phyloP scores from a whole-genome alignment of 2,797 vertebrate species.

The Aulostomus chinensis region DNA sequence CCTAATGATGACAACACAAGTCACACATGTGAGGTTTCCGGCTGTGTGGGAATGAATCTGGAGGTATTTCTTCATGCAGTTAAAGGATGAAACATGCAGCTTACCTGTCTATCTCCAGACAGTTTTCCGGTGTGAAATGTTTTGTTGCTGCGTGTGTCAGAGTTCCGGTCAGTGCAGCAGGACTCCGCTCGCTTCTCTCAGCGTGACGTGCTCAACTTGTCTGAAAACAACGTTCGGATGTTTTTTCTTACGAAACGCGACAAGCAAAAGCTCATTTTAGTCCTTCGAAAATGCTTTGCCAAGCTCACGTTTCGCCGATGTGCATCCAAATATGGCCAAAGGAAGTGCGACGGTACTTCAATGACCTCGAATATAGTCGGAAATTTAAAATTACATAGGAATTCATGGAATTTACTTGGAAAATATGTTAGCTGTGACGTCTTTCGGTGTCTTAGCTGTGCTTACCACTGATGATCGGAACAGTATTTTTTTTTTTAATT shows the following conservation, averaged over 20 bases:
- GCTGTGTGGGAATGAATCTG: not conserved
- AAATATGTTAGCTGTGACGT: too few relatives aligned
- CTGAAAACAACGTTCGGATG: constrained; percentile 47
- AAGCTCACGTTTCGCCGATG: constrained; percentile 56
- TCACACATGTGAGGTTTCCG: not conserved
- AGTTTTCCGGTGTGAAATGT: constrained; percentile 62
- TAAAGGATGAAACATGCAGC: constrained; percentile 13
- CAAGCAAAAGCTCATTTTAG: constrained; percentile 71
- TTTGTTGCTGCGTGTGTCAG: constrained; percentile 62
- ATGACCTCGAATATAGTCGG: constrained; percentile 32
- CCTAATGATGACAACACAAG: too few relatives aligned
- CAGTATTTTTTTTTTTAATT: too few relatives aligned
- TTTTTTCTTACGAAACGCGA: constrained; percentile 62
- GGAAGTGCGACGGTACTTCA: constrained; percentile 73
- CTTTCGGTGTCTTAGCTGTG: too few relatives aligned
- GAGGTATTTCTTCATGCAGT: not conserved
- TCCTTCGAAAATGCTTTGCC: constrained; percentile 60
- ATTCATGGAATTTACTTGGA: too few relatives aligned
- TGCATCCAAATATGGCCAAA: constrained; percentile 79
- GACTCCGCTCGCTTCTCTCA: constrained; percentile 8
- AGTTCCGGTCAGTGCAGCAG: constrained; percentile 49
- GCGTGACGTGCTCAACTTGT: constrained; percentile 52
- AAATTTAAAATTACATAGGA: too few relatives aligned
- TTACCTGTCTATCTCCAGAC: constrained; percentile 77
- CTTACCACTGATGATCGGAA: too few relatives aligned